Conservation (phyloP, 2,113 vertebrate genomes). For the Engraulis encrasicolus region DNA sequence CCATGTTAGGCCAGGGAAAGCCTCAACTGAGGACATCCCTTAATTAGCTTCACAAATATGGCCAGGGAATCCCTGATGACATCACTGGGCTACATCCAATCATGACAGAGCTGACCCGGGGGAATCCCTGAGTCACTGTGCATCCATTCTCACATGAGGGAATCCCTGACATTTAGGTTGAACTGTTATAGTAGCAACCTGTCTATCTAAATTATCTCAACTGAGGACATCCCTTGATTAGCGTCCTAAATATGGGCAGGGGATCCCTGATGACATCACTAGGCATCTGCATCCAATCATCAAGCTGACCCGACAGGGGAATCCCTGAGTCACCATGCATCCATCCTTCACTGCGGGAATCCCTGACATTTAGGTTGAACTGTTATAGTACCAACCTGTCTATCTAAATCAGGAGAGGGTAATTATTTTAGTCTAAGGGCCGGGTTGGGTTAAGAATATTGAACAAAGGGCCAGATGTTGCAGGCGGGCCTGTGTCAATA, state of each 20-base stretch:
- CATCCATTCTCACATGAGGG: background rate
- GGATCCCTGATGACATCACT: conserved; percentile 1
- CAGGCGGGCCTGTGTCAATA: too few species aligned
- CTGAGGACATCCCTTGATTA: background rate
- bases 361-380: background rate
- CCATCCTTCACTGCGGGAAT: background rate
- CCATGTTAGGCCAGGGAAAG: background rate
- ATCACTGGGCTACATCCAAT: background rate
- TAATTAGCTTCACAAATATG: background rate
- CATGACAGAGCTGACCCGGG: background rate
- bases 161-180: background rate
- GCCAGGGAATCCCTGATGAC: conserved; percentile 16
- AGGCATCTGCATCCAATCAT: background rate
- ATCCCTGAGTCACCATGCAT: background rate
- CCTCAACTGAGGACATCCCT: background rate
- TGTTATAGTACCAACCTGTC: background rate
- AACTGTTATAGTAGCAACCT: background rate
- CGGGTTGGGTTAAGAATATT: too few species aligned
- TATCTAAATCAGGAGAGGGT: too few species aligned
- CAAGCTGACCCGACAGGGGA: background rate
- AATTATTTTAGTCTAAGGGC: too few species aligned
- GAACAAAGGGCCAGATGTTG: too few species aligned
- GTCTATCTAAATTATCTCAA: background rate
- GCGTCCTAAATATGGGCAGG: conserved; percentile 12
- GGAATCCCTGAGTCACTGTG: background rate